These are phyloP conservation scores for Malachius bipustulatus DNA, from an alignment of 2,888 invertebrate genomes.

Conservation along the genomic window DNA sequence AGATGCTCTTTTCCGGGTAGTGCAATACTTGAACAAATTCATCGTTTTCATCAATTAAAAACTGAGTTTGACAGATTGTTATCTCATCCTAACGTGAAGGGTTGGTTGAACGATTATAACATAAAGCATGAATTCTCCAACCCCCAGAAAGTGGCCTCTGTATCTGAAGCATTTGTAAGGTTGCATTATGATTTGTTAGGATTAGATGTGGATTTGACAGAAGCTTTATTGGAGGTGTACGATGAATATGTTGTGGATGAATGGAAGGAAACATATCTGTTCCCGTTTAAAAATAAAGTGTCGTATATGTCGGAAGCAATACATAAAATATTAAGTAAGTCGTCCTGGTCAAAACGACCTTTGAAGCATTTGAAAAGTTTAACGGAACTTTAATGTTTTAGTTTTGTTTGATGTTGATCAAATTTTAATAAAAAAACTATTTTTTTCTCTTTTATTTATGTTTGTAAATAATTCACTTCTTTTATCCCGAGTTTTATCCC, in stretches of 20 bases:
- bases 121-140: slow-evolving; percentile 52
- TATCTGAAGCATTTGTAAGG: slow-evolving; percentile 40
- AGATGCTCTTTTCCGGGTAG: slow-evolving; percentile 31
- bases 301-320: slow-evolving; percentile 38
- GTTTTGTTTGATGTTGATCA: no score
- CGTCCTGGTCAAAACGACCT: slow-evolving; percentile 43
- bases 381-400: no score
- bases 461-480: no score
- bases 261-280: slow-evolving; percentile 46
- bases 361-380: no score
- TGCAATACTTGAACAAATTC: slow-evolving; percentile 27
- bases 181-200: slow-evolving; percentile 40
- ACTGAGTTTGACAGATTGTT: slow-evolving; percentile 40
- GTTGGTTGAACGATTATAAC: slow-evolving; percentile 60
- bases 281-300: slow-evolving; percentile 40
- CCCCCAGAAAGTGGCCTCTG: slow-evolving; percentile 47
- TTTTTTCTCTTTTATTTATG: no score
- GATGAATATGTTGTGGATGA: slow-evolving; percentile 47
- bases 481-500: no score
- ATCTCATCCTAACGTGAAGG: slow-evolving; percentile 28
- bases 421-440: no score
- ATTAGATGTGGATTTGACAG: slow-evolving; percentile 40
- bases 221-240: slow-evolving; percentile 44
- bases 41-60: slow-evolving; percentile 39
- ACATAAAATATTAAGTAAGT: slow-evolving; percentile 37